Base-by-base conservation (phyloP, 2,113 vertebrate genomes). In the Ginglymostoma cirratum region DNA sequence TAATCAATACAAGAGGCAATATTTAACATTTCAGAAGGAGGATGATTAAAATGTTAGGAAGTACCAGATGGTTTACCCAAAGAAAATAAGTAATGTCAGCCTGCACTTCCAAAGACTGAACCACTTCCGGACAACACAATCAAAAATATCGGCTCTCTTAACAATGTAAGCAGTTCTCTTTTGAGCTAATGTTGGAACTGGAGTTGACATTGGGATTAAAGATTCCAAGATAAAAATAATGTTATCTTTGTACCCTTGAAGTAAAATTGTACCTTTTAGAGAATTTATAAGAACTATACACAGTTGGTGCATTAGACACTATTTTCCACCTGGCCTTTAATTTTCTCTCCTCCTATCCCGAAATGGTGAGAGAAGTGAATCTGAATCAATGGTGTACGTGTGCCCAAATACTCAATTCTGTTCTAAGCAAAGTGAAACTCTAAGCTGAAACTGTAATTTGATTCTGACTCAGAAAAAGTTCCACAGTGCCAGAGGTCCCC, bases 1-100 rank as follows among this genome's bases (percentile, higher is more conserved):
- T 72, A 67, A 95, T 95, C 72, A 95, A 4, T 30, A 45, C 69
- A 95, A 95, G 42, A 52, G 69, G 27, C 76, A 72, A 95, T 27
- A 48, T 72, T 95, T 95, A 95, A 95, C 72, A 95, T 95, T 95
- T 95, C 69, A 95, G 19, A 72, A 48, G 69, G 27, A 34, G 69
- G 34, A 27, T 72, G 69, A 95, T 95, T 95, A 95, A 95, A 72
- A 42, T 76, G 69, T 0, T 72, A 72, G 27, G 69, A 72, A 70
- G 69, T 30, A 72, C 38, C 94, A 95, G 94, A 95, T 76, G 94
- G 94, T 19, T 70, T 95, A 72, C 38, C 94, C 24, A 34, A 95
- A 24, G 23, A 52, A 42, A 72, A 66, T n/a, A 67, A 67, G 67
- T 93, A n/a, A 67, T 52, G 48, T 72, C 38, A 94, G 93, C 23